Percentiles rank a stretch among this genome's conserved stretches.
Evolutionary conservation across 2,888 invertebrate genomes (phyloP).

Genomic region (Synanthedon vespiformis): DNA sequence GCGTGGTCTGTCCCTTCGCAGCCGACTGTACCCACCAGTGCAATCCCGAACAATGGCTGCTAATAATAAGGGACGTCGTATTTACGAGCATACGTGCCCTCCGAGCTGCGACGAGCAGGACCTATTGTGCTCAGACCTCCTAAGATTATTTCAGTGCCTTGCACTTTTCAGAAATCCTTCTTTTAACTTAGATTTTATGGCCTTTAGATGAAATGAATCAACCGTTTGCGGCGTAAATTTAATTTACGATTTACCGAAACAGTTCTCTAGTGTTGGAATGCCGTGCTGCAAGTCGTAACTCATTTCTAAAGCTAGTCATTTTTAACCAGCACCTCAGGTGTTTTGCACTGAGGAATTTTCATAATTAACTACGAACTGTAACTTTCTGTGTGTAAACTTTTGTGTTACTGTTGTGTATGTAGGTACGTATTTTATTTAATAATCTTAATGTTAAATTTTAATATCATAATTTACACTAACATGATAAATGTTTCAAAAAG

Average conservation of each 20-base stretch:
- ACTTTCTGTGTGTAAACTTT: too few relatives aligned
- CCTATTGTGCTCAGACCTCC: slow-evolving; percentile 67
- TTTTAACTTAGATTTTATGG: slow-evolving; percentile 51
- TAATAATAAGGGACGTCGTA: slow-evolving; percentile 67
- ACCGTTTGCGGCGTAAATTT: slow-evolving; percentile 33
- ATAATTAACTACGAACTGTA: too few relatives aligned
- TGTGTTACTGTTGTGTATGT: too few relatives aligned
- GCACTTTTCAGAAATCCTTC: slow-evolving; percentile 57
- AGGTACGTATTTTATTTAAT: too few relatives aligned
- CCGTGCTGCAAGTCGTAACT: slow-evolving; percentile 21
- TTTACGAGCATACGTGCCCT: slow-evolving; percentile 68
- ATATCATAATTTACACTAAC: too few relatives aligned
- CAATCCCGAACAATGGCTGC: slow-evolving; percentile 61
- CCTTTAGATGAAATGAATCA: slow-evolving; percentile 41
- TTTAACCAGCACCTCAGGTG: slow-evolving; percentile 1
- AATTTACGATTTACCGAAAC: slow-evolving; percentile 39
- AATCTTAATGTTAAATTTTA: too few relatives aligned
- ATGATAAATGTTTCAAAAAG: too few relatives aligned
- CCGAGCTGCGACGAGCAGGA: slow-evolving; percentile 54
- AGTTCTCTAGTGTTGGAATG: slow-evolving; percentile 24
- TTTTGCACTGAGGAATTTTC: too few relatives aligned
- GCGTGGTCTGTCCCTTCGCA: slow-evolving; percentile 7
- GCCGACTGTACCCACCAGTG: slow-evolving; percentile 42
- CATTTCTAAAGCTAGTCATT: slow-evolving; percentile 16
- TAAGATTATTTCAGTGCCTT: slow-evolving; percentile 62